Evolutionary conservation across 2,888 invertebrate species (phyloP).

Genomic region (Oithona nana): DNA sequence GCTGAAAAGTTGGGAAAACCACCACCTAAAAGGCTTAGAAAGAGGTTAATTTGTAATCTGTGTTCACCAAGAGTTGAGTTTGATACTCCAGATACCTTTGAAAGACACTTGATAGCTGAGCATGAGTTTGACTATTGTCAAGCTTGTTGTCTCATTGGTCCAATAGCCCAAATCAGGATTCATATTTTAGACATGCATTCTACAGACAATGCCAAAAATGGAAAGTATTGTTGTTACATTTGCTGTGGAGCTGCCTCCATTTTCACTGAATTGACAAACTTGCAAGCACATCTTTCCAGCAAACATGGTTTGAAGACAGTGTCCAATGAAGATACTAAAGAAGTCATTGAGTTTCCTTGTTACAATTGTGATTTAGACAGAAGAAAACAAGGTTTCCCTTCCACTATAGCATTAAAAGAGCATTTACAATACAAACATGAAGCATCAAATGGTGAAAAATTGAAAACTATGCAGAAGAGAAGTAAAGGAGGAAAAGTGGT

Average conservation of each 20-base stretch:
- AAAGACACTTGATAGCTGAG: conserved; percentile 1
- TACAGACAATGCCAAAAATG: not conserved
- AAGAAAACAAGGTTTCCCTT: not conserved
- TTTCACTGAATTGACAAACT: not conserved
- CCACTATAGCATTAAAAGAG: not conserved
- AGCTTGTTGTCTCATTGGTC: not conserved
- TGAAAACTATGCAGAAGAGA: not conserved
- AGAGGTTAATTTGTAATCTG: not conserved
- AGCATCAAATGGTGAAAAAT: not conserved
- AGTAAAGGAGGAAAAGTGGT: not conserved
- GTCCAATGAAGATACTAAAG: not conserved
- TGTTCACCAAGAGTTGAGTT: not conserved
- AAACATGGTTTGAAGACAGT: not conserved
- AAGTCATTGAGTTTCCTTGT: not conserved
- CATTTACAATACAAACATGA: not conserved
- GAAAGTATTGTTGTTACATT: not conserved
- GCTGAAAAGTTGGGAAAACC: not conserved
- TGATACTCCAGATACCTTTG: not conserved
- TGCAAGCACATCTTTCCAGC: not conserved
- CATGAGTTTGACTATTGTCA: conserved; percentile 8
- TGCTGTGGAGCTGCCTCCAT: not conserved
- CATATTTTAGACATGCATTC: conserved; percentile 3
- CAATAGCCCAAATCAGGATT: not conserved
- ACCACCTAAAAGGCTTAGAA: not conserved
- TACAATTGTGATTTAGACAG: not conserved